A percentile compares a stretch with the other conserved stretches of the same genome.
Evolutionary conservation across 2,888 invertebrate genomes (phyloP).

Genomic region (Dyspetes luteomarginatus): DNA sequence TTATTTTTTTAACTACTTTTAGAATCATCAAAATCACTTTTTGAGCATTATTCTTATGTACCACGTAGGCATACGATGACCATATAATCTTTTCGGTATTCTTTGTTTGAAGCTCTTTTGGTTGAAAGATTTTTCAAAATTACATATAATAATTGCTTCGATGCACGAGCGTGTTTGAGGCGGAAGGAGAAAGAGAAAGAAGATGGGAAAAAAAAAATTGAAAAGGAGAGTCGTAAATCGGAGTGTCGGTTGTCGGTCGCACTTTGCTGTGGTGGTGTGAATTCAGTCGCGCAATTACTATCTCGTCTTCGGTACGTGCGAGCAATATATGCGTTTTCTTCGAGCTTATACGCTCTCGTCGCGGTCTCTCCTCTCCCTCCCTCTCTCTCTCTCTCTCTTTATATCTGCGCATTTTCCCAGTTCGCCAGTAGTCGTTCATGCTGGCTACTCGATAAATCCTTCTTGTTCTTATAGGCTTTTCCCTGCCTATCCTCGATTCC

Average conservation of each 20-base stretch:
- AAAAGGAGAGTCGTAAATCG: conserved; percentile 52
- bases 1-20: too few relatives aligned
- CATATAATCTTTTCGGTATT: too few relatives aligned
- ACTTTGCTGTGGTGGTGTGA: conserved; percentile 62
- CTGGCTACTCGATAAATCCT: too few relatives aligned
- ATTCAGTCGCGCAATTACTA: conserved; percentile 67
- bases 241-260: conserved; percentile 57
- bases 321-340: conserved; percentile 61
- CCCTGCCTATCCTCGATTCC: conserved; percentile 23
- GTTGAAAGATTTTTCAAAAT: too few relatives aligned
- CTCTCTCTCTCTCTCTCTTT: conserved; percentile 14
- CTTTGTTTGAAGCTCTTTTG: too few relatives aligned
- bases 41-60: too few relatives aligned
- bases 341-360: conserved; percentile 2
- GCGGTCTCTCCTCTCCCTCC: neutral
- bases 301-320: conserved; percentile 69
- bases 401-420: conserved; percentile 1
- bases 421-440: too few relatives aligned
- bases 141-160: too few relatives aligned
- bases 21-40: too few relatives aligned
- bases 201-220: conserved; percentile 20
- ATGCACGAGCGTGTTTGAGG: too few relatives aligned
- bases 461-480: too few relatives aligned
- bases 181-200: conserved; percentile 13
- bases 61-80: too few relatives aligned